A percentile compares a stretch with the other conserved stretches of the same genome.
Conservation (phyloP, 2,113 vertebrate species). For the Toxotes chatareus region DNA sequence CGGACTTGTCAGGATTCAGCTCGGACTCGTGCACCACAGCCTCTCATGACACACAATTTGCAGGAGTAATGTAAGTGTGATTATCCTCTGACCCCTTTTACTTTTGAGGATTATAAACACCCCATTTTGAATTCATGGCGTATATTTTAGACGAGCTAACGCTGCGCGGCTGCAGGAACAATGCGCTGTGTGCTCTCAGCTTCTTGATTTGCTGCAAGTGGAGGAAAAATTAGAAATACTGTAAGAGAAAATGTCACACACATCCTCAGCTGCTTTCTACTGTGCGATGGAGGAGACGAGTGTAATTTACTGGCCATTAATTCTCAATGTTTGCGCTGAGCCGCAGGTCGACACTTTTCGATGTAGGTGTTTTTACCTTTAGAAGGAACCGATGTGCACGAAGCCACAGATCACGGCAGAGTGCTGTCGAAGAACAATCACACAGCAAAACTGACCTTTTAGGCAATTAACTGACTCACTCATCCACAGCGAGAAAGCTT, state of each 20-base stretch:
- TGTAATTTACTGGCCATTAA: slow-evolving; percentile 23
- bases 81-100: slow-evolving; percentile 34
- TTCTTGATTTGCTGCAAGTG: neutral
- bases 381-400: neutral
- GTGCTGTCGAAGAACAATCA: neutral
- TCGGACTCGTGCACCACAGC: neutral
- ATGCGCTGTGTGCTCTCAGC: neutral
- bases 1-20: slow-evolving; percentile 6
- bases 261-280: neutral
- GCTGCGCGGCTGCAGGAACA: neutral
- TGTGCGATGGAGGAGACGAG: neutral
- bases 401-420: slow-evolving; percentile 15
- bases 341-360: neutral
- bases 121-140: slow-evolving; percentile 19
- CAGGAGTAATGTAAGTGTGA: slow-evolving; percentile 41
- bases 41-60: slow-evolving; percentile 32
- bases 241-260: slow-evolving; percentile 20
- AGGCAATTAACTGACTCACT: neutral
- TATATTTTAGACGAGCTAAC: neutral
- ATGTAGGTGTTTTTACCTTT: slow-evolving; percentile 2
- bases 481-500: neutral
- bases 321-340: neutral
- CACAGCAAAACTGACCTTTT: slow-evolving; percentile 26
- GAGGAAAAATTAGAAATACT: neutral
- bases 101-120: slow-evolving; percentile 37